These are phyloP conservation scores for Carcinoscorpius rotundicauda DNA, from an alignment of 1,140 invertebrate genomes.

Conservation along the genomic window DNA sequence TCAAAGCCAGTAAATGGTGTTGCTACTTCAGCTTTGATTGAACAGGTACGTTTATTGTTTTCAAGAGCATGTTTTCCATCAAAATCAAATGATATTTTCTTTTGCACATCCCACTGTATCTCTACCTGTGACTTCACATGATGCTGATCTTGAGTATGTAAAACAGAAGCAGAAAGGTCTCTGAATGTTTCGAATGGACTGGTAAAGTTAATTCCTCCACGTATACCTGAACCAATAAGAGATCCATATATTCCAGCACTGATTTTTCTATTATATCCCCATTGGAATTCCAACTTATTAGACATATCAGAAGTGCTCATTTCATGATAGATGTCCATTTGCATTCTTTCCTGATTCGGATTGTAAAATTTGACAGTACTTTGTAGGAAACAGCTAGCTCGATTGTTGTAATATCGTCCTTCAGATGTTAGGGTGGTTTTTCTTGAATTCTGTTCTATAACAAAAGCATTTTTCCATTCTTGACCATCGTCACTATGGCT, in stretches of 20 bases:
- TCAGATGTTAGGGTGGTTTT: conserved; percentile 3
- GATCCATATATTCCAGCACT: neutral
- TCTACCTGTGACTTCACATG: conserved; percentile 2
- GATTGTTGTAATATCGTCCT: conserved; percentile 7
- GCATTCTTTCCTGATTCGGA: conserved; percentile 6
- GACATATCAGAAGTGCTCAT: conserved; percentile 2
- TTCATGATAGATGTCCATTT: conserved; percentile 1
- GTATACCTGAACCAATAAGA: neutral
- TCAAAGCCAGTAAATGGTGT: conserved; percentile 13
- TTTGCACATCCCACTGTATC: conserved; percentile 8
- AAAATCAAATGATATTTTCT: conserved; percentile 7
- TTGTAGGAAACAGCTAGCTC: conserved; percentile 1
- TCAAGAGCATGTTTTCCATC: conserved; percentile 10
- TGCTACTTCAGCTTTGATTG: neutral
- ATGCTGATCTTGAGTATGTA: neutral
- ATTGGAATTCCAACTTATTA: conserved; percentile 8
- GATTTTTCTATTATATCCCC: conserved; percentile 4
- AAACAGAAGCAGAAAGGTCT: conserved; percentile 10
- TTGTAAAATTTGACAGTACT: conserved; percentile 2
- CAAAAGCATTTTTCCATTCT: conserved; percentile 9
- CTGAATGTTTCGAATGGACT: conserved; percentile 6
- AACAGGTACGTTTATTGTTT: conserved; percentile 10
- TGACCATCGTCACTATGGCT: conserved; percentile 12
- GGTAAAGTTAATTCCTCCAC: conserved; percentile 3
- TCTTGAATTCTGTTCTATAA: conserved; percentile 9